Percentiles rank a stretch among this genome's conserved stretches.
Conservation (phyloP, 2,888 invertebrate genomes). For the Neoitamus cyanurus region DNA sequence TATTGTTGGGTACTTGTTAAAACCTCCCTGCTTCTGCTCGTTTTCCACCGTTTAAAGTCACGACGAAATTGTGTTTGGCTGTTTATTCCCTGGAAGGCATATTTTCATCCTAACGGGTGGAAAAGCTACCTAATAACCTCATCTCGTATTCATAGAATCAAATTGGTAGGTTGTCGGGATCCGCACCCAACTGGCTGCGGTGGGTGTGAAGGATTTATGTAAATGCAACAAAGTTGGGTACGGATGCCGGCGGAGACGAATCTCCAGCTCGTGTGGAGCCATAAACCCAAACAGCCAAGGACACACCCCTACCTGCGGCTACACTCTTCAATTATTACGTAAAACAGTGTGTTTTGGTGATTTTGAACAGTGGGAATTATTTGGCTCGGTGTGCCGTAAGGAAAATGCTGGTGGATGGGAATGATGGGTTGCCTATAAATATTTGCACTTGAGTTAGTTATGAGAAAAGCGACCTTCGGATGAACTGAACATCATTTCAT, state of each 20-base stretch:
- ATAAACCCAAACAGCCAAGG: constrained; percentile 13
- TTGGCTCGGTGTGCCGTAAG: constrained; percentile 33
- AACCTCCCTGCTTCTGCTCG: not conserved
- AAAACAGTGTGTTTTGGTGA: constrained; percentile 51
- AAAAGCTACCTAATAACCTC: constrained; percentile 50
- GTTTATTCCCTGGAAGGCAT: constrained; percentile 38
- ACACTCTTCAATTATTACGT: constrained; percentile 39
- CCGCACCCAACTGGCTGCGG: not conserved
- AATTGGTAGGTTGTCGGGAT: constrained; percentile 55
- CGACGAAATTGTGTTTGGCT: constrained; percentile 19
- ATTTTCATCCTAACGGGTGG: constrained; percentile 2
- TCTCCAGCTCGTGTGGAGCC: not conserved
- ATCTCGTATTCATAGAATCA: constrained; percentile 57
- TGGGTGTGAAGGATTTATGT: constrained; percentile 33
- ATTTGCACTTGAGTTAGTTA: not conserved
- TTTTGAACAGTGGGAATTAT: constrained; percentile 45
- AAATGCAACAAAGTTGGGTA: constrained; percentile 19
- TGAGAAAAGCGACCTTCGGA: not conserved
- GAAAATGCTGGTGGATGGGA: not conserved
- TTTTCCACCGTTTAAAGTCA: constrained; percentile 25
- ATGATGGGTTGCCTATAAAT: not conserved
- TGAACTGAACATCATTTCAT: not conserved
- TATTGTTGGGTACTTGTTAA: not conserved
- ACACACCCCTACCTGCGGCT: constrained; percentile 50
- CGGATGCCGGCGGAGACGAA: not conserved